A percentile compares a stretch with the other conserved stretches of the same genome.
These are phyloP conservation scores for Aptenodytes forsteri DNA, from an alignment of 2,113 vertebrate genomes.

Conservation along the genomic window DNA sequence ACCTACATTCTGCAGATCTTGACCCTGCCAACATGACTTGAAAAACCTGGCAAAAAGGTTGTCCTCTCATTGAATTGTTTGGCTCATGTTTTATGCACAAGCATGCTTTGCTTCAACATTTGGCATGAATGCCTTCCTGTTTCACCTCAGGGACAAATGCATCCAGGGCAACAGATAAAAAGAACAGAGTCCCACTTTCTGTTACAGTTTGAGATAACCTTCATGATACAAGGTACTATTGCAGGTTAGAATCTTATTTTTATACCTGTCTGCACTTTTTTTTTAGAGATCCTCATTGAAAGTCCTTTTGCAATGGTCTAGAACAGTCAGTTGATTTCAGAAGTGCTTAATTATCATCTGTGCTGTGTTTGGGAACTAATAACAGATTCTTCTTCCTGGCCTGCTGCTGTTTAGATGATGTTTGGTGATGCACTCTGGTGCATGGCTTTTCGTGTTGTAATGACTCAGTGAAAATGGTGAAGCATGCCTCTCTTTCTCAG, in stretches of 20 bases:
- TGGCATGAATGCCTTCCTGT: background rate
- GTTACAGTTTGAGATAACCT: background rate
- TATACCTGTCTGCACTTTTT: background rate
- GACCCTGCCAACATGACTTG: constrained; percentile 6
- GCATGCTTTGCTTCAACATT: background rate
- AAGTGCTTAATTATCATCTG: background rate
- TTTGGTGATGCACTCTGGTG: background rate
- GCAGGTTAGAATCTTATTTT: background rate
- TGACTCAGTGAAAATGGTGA: background rate
- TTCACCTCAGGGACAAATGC: background rate
- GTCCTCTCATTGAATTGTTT: constrained; percentile 12
- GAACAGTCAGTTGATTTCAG: background rate
- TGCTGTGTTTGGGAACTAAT: background rate
- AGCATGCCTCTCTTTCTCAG: background rate
- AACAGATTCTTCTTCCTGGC: background rate
- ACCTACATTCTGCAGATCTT: background rate
- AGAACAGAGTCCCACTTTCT: background rate
- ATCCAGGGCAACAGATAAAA: background rate
- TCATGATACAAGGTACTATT: background rate
- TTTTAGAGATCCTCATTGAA: background rate
- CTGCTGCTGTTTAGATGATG: background rate
- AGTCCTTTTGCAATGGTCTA: background rate
- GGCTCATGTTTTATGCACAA: constrained; percentile 43
- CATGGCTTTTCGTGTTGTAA: background rate
- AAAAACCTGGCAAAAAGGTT: constrained; percentile 19